Percentiles rank a stretch among this genome's conserved stretches.
Conservation (phyloP, 2,888 invertebrate genomes). For the Piscicola geometra region DNA sequence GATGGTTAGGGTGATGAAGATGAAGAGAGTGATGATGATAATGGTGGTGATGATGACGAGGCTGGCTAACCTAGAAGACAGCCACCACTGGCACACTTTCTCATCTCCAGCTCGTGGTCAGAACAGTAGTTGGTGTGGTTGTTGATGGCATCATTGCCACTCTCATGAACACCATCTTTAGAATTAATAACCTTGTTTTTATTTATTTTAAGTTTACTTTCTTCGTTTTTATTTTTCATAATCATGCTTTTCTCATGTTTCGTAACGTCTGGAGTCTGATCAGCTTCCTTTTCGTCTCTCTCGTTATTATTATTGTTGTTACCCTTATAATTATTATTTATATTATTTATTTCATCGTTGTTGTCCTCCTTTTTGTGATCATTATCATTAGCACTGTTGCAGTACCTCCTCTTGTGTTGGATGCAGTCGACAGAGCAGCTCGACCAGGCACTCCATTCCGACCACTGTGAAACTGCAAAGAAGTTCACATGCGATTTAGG, state of each 20-base stretch:
- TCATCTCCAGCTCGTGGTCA: slow-evolving; percentile 10
- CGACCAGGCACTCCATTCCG: slow-evolving; percentile 5
- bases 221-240: neutral
- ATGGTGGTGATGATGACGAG: too few species aligned
- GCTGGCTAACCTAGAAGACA: neutral
- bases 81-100: neutral
- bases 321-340: too few species aligned
- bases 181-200: neutral
- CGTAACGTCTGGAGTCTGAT: neutral
- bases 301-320: too few species aligned
- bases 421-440: neutral
- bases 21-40: too few species aligned
- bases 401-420: slow-evolving; percentile 7
- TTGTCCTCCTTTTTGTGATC: too few species aligned
- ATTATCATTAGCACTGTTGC: neutral
- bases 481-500: too few species aligned
- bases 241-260: neutral
- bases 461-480: neutral
- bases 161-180: neutral
- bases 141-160: neutral
- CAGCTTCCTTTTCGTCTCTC: neutral
- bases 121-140: neutral
- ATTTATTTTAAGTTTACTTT: neutral
- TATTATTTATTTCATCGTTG: too few species aligned
- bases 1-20: too few species aligned